These are phyloP conservation scores for Candidula unifasciata DNA, from an alignment of 2,888 invertebrate species.

Conservation along the genomic window DNA sequence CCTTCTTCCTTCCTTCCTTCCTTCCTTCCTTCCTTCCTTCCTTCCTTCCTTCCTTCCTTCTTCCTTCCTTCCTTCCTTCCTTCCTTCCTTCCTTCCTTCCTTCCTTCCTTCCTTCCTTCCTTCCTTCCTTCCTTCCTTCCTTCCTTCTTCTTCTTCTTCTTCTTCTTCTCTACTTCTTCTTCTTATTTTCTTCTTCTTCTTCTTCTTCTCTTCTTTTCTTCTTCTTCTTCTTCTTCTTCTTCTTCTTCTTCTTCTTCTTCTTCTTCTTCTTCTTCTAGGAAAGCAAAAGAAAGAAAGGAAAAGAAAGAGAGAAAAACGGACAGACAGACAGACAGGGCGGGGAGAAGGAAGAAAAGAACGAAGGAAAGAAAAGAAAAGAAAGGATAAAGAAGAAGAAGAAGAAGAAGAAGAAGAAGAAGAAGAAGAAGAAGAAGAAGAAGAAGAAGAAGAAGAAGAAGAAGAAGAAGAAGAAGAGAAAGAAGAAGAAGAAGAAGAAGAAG, in stretches of 20 bases:
- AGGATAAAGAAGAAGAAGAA: no score
- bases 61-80: neutral
- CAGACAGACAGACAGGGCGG: no score
- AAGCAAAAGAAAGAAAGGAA: no score
- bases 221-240: slow-evolving; percentile 30
- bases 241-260: slow-evolving; percentile 31
- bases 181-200: slow-evolving; percentile 15
- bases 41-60: neutral
- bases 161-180: slow-evolving; percentile 11
- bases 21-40: neutral
- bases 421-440: no score
- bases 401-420: no score
- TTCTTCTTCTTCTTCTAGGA: slow-evolving; percentile 21
- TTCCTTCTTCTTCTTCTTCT: neutral
- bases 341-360: no score
- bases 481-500: no score
- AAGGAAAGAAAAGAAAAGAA: no score
- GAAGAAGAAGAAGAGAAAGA: no score
- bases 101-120: neutral
- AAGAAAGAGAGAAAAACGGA: no score
- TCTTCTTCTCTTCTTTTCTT: slow-evolving; percentile 11
- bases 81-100: neutral
- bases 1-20: neutral
- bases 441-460: no score
- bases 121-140: neutral